These are phyloP conservation scores for Harpalus rufipes DNA, from an alignment of 2,888 invertebrate genomes.

Conservation along the genomic window DNA sequence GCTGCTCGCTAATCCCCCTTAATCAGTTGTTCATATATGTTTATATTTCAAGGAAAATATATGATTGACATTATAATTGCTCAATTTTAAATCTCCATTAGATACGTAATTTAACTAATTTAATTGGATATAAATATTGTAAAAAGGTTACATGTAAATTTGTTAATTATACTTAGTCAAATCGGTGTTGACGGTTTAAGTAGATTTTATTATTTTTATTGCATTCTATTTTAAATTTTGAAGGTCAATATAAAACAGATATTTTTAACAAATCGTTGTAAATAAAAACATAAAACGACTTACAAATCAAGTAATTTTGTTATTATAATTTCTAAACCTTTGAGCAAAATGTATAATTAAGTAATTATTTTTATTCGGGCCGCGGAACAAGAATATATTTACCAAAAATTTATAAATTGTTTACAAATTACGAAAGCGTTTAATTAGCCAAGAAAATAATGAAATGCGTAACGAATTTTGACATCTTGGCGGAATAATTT, in stretches of 20 bases:
- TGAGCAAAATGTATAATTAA: background rate
- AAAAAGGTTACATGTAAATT: background rate
- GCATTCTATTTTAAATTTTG: conserved; percentile 11
- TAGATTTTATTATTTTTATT: background rate
- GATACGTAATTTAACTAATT: background rate
- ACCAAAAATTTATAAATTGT: conserved; percentile 6
- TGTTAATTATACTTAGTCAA: background rate
- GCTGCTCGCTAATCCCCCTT: too few species aligned
- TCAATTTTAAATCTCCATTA: background rate
- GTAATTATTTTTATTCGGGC: background rate
- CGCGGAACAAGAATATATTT: background rate
- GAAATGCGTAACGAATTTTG: background rate
- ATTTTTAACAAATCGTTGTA: conserved; percentile 6
- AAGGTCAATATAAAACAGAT: conserved; percentile 3
- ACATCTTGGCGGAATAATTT: background rate
- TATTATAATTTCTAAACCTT: background rate
- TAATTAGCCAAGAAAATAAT: background rate
- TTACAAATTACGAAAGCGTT: conserved; percentile 1
- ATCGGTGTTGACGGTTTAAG: too few species aligned
- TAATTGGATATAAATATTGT: background rate
- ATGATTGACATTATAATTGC: background rate
- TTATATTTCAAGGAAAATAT: too few species aligned
- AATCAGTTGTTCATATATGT: too few species aligned
- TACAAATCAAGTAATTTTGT: conserved; percentile 6
- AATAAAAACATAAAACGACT: conserved; percentile 8